These are phyloP conservation scores for Lobophora halterata DNA, from an alignment of 2,888 invertebrate genomes.

Conservation along the genomic window DNA sequence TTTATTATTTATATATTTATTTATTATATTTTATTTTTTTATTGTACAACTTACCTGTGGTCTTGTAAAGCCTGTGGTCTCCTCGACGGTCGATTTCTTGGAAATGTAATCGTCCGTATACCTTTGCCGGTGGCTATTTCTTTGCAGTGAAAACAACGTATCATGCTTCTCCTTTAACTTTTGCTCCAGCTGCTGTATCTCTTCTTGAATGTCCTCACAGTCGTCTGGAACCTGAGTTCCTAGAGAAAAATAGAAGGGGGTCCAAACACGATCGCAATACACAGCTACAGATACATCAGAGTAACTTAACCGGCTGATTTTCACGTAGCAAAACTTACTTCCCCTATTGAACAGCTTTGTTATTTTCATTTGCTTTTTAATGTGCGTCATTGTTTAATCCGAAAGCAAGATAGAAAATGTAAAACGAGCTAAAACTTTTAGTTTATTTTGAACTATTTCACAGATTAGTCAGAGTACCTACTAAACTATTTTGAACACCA, in stretches of 20 bases:
- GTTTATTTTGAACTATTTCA: no score
- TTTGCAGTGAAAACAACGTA: constrained; percentile 58
- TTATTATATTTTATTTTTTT: no score
- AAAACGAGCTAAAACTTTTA: no score
- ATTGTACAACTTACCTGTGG: constrained; percentile 49
- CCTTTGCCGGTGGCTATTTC: constrained; percentile 41
- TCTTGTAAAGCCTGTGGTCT: constrained; percentile 46
- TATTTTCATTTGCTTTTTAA: constrained; percentile 57
- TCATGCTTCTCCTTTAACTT: constrained; percentile 51
- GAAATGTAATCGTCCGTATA: constrained; percentile 1
- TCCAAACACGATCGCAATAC: no score
- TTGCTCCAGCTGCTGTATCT: constrained; percentile 50
- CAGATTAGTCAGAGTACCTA: no score
- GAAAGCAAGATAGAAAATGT: no score
- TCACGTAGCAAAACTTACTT: constrained; percentile 39
- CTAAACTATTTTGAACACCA: no score
- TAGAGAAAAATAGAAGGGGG: no score
- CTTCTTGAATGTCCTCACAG: constrained; percentile 51
- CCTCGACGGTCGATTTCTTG: constrained; percentile 39
- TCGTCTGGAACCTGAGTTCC: constrained; percentile 44
- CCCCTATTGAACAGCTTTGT: constrained; percentile 56
- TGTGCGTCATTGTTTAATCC: constrained; percentile 44
- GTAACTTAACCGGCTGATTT: no score
- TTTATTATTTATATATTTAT: no score
- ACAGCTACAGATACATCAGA: no score